Base-by-base conservation (phyloP, 2,797 vertebrate genomes). In the Argentina silus region DNA sequence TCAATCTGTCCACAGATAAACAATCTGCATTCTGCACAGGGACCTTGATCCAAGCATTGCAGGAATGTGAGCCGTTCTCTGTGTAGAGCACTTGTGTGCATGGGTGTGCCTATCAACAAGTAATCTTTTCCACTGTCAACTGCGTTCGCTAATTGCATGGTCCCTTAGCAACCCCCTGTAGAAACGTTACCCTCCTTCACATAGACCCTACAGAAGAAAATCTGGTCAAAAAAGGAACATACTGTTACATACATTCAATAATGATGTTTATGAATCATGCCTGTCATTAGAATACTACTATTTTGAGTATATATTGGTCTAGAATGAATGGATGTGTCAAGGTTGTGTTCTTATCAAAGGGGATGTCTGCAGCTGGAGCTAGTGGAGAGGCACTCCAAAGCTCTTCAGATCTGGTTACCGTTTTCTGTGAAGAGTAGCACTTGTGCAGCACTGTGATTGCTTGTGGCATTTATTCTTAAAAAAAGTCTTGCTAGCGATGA, bases 341-440 rank as follows among this genome's bases (percentile, higher is more conserved):
- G 27, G 11, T 12, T 12, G 23, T 59, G 21, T 59, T 59, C 57
- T 23, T 14, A 12, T 73, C 64, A 50, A 36, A 36, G 27, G 27
- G 27, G 55, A 60, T 47, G 59, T 17, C 47, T 74, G 55, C 56
- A 76, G 71, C 71, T 76, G 78, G 56, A 59, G 69, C 61, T 67
- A 51, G 70, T 73, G 70, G 45, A 57, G 27, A 76, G 67, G 56
- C 55, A 57, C 2, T 53, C 14, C 51, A 53, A 53, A 14, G 6
- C n/a, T 17, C 15, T 4, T 27, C 19, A 23, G 11, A 27, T 27
- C 10, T 59, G 56, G 11, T 59, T 59, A 23, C 9, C 56, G 12
- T 27, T 59, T 4, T 59, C 59, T 60, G 2, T 21, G 27, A 36
- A 36, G 27, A 36, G 4, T 36, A 4, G 27, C 27, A 36, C 4